Base-by-base conservation (phyloP, 2,797 vertebrate genomes). In the Enteromius trimaculatus region DNA sequence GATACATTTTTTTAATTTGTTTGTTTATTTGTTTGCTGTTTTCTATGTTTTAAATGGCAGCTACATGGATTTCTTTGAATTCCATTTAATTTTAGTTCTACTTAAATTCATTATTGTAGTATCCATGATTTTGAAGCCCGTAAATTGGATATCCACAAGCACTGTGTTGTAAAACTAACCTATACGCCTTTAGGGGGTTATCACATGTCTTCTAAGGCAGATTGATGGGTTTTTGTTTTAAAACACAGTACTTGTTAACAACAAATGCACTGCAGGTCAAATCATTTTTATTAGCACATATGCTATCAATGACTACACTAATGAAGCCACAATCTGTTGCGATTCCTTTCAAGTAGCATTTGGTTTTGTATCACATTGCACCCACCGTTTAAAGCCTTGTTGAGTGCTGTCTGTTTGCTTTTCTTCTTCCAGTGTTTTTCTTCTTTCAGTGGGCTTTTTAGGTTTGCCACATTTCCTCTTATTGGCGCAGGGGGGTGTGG, bases 321-420 rank as follows among this genome's bases (percentile, higher is more conserved):
- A 80, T 51, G 37, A 44, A 58, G 21, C 71, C 47, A 21, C 70
- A 68, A 55, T 76, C 47, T 39, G 49, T 55, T 47, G 23, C n/a
- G 23, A 74, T 58, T 68, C 31, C 16, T 47, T 26, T 79, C 1
- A 69, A 64, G 64, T 62, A 23, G 26, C 53, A 44, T 85, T 82
- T 55, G 14, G 16, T 82, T 72, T 74, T 77, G 34, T 58, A 75
- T 70, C 60, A 75, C 21, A 53, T 66, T 47, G 75, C 74, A 55
- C 51, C n/a, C 65, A 34, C 49, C 9, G 23, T 76, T 81, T 82
- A 68, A 51, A 68, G 69, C 65, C 68, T 55, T 53, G 72, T 81
- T 76, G 29, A 83, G 62, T 62, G 47, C 77, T 65, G 13, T 80
- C 82, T 83, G 81, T 81, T 75, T 86, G 72, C 77, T 78, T 81